Evolutionary conservation across 1,140 invertebrate species (phyloP).

Genomic region (Bombus sylvicola): DNA sequence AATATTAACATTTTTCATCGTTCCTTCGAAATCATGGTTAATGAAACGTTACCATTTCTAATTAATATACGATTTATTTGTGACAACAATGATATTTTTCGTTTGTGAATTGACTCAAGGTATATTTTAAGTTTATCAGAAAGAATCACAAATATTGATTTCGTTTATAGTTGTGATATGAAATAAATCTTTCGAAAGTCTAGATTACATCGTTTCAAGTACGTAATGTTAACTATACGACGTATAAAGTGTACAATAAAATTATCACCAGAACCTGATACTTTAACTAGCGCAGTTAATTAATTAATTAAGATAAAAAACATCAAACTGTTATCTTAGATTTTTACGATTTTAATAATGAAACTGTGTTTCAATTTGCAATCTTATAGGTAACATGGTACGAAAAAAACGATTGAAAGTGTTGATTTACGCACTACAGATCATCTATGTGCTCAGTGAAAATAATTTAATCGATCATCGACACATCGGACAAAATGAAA

Average conservation of each 20-base stretch:
- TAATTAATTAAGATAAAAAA: not conserved
- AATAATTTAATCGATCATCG: slow-evolving; percentile 7
- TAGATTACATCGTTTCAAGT: not conserved
- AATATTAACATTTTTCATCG: too few species aligned
- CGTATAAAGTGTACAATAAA: not conserved
- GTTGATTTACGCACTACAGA: slow-evolving; percentile 55
- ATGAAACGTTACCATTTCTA: not conserved
- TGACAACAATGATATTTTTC: not conserved
- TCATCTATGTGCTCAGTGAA: slow-evolving; percentile 54
- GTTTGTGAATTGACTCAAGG: not conserved
- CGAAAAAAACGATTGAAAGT: slow-evolving; percentile 56
- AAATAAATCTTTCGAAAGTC: not conserved
- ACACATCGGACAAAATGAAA: slow-evolving; percentile 1
- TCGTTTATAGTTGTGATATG: not conserved
- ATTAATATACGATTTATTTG: not conserved
- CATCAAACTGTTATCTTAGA: not conserved
- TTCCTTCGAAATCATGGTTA: not conserved
- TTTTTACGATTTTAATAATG: not conserved
- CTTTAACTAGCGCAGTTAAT: not conserved
- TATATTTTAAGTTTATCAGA: not conserved
- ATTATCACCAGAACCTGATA: not conserved
- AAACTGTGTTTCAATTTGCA: slow-evolving; percentile 2
- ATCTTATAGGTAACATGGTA: slow-evolving; percentile 52
- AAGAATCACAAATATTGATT: not conserved
- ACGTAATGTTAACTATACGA: not conserved